These are phyloP conservation scores for Mycteria americana DNA, from an alignment of 2,797 vertebrate species.

Conservation along the genomic window DNA sequence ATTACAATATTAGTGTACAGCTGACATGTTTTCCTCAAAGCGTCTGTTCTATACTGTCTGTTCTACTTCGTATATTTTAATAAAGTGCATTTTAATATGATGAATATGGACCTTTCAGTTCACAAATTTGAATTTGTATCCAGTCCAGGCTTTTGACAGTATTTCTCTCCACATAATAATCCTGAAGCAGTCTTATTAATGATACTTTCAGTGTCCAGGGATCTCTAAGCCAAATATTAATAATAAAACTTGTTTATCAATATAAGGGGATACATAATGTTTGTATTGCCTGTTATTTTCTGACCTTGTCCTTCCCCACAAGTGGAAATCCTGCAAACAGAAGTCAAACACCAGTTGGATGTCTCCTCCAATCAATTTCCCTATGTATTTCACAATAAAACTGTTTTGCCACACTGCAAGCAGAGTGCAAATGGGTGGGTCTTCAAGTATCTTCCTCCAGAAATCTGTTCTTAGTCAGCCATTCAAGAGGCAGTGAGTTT, in stretches of 20 bases:
- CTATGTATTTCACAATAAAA: not conserved
- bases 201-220: not conserved
- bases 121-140: not conserved
- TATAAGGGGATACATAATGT: not conserved
- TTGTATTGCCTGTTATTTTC: not conserved
- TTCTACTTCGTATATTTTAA: conserved; percentile 10
- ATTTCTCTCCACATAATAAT: not conserved
- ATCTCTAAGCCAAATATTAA: not conserved
- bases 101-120: not conserved
- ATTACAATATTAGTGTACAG: not conserved
- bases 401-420: not conserved
- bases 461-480: not conserved
- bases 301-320: not conserved
- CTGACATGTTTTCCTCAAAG: not conserved
- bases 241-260: not conserved
- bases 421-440: not conserved
- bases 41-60: not conserved
- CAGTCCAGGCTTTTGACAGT: not conserved
- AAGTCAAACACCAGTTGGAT: not conserved
- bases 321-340: not conserved
- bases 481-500: not conserved
- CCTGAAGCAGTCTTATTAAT: not conserved
- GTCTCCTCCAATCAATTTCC: not conserved
- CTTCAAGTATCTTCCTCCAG: not conserved
- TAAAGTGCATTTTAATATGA: conserved; percentile 31